A percentile compares a stretch with the other conserved stretches of the same genome.
These are phyloP conservation scores for Heliopora coerulea DNA, from an alignment of 92 coral and sea anemone genomes.

Conservation along the genomic window DNA sequence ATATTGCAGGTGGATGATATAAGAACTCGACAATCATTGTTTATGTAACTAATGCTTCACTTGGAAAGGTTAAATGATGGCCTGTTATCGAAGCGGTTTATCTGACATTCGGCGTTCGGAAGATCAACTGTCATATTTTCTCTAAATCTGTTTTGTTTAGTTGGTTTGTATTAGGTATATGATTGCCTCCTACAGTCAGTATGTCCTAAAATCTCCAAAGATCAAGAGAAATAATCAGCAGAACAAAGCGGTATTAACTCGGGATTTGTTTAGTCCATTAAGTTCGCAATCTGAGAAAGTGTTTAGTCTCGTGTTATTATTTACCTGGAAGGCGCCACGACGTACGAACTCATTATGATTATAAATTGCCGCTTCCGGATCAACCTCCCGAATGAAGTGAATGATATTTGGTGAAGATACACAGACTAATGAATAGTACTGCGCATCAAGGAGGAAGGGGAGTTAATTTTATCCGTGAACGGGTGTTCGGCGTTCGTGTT, in stretches of 20 bases:
- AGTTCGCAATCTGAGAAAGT: background rate
- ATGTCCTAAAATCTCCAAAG: no score
- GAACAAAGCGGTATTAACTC: background rate
- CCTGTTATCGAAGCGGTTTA: background rate
- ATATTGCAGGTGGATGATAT: background rate
- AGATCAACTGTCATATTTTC: background rate
- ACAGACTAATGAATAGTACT: no score
- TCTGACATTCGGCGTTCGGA: background rate
- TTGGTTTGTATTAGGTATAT: no score
- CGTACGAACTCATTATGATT: background rate
- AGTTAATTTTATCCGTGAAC: no score
- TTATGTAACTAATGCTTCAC: conserved; percentile 6
- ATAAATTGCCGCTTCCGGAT: background rate
- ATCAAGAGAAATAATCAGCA: no score
- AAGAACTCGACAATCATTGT: background rate
- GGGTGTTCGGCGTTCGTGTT: no score
- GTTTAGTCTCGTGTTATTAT: background rate
- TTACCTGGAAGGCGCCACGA: conserved; percentile 25
- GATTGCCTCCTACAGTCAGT: no score
- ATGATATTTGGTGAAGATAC: background rate
- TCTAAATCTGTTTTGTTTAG: no score
- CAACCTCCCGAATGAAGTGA: background rate
- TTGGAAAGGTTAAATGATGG: background rate
- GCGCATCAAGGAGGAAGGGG: no score
- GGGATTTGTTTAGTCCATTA: background rate